Conservation (phyloP, 2,888 invertebrate genomes). For the Lamproptera curius region DNA sequence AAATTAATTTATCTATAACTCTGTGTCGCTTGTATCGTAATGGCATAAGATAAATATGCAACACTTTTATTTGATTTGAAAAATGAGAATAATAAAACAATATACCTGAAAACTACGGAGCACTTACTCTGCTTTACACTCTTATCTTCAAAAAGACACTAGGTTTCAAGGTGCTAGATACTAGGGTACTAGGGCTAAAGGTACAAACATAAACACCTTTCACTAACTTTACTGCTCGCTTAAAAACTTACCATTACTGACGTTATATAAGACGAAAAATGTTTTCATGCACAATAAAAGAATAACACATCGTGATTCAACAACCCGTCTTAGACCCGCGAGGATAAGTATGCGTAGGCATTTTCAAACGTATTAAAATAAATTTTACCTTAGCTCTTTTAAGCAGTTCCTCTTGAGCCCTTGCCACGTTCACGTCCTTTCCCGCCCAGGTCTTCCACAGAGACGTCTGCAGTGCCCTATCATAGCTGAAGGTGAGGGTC, state of each 20-base stretch:
- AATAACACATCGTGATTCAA: too few species aligned
- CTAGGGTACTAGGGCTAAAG: too few species aligned
- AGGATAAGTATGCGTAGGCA: neutral
- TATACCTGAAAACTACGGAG: too few species aligned
- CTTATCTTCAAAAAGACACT: too few species aligned
- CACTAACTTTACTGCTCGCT: neutral
- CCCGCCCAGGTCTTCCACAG: slow-evolving; percentile 97
- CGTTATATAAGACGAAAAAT: neutral
- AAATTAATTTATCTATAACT: too few species aligned
- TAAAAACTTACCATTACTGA: neutral
- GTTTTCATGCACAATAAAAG: neutral
- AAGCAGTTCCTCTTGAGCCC: slow-evolving; percentile 91
- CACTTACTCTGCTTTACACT: too few species aligned
- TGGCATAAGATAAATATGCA: too few species aligned
- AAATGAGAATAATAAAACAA: too few species aligned
- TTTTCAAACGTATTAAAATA: neutral
- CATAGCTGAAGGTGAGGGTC: slow-evolving; percentile 98
- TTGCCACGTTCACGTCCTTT: slow-evolving; percentile 88
- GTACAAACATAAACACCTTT: too few species aligned
- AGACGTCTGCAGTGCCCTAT: slow-evolving; percentile 97
- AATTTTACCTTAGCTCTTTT: slow-evolving; percentile 92
- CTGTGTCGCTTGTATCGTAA: too few species aligned
- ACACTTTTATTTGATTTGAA: too few species aligned
- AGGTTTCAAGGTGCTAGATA: too few species aligned
- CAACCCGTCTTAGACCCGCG: neutral